phyloP scores from a whole-genome alignment of 2,888 invertebrate species.

The Venusia cambrica region DNA sequence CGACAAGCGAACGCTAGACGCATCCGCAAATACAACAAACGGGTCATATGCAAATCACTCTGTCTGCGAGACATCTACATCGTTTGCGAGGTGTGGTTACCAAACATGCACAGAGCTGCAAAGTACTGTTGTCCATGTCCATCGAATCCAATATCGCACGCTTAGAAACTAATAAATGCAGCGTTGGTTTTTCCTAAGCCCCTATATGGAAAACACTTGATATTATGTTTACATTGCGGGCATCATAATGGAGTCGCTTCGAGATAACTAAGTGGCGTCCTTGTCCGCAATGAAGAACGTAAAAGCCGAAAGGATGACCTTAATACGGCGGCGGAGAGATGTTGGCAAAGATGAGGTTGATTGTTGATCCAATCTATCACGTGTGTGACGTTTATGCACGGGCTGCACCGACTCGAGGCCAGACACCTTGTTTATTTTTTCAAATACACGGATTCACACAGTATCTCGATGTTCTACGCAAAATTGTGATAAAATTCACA shows the following conservation, averaged over 20 bases:
- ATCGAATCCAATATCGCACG: slow-evolving; percentile 23
- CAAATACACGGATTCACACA: slow-evolving; percentile 28
- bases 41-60: slow-evolving; percentile 64
- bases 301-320: slow-evolving; percentile 46
- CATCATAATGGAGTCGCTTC: slow-evolving; percentile 44
- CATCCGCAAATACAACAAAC: slow-evolving; percentile 65
- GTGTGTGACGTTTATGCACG: slow-evolving; percentile 48
- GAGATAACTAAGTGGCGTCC: slow-evolving; percentile 49
- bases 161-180: slow-evolving; percentile 26
- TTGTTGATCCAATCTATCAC: slow-evolving; percentile 54
- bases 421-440: slow-evolving; percentile 36
- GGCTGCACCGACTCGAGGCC: slow-evolving; percentile 42
- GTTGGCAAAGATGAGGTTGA: slow-evolving; percentile 34
- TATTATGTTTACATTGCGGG: slow-evolving; percentile 51
- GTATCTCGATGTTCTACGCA: slow-evolving; percentile 11
- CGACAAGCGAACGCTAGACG: slow-evolving; percentile 64
- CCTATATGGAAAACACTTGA: slow-evolving; percentile 33
- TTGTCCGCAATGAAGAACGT: slow-evolving; percentile 45
- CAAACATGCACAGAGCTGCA: slow-evolving; percentile 17
- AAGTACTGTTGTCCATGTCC: slow-evolving; percentile 20
- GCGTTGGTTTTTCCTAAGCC: slow-evolving; percentile 25
- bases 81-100: slow-evolving; percentile 38
- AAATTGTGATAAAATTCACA: slow-evolving; percentile 1
- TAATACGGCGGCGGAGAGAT: slow-evolving; percentile 42
- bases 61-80: slow-evolving; percentile 51